phyloP scores from a whole-genome alignment of 2,888 invertebrate species.

The Achlya flavicornis region DNA sequence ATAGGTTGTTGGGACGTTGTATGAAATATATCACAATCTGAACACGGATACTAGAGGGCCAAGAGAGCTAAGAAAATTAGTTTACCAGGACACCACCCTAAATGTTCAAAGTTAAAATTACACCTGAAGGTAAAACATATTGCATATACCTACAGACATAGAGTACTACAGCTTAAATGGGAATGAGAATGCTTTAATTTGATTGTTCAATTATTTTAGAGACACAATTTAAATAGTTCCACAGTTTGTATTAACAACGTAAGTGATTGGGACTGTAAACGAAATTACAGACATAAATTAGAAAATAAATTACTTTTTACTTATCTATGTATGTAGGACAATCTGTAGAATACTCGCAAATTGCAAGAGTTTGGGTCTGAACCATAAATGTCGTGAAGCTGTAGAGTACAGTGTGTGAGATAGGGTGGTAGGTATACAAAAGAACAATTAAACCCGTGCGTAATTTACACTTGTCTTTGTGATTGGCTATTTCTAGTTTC shows the following conservation, averaged over 20 bases:
- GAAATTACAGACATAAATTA: neutral
- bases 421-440: neutral
- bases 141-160: too few relatives aligned
- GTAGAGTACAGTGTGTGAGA: neutral
- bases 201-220: constrained; percentile 4
- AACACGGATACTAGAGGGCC: neutral
- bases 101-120: neutral
- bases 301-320: constrained; percentile 1
- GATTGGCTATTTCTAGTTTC: neutral
- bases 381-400: neutral
- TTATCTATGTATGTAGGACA: neutral
- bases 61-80: neutral
- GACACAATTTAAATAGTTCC: neutral
- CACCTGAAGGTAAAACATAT: neutral
- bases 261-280: neutral
- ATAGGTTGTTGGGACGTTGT: too few relatives aligned
- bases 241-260: neutral
- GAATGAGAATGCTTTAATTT: neutral
- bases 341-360: neutral
- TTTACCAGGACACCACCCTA: neutral
- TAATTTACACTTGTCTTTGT: neutral
- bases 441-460: neutral
- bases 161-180: neutral
- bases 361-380: constrained; percentile 3
- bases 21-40: too few relatives aligned